Conservation (phyloP, 2,888 invertebrate species). For the Caenorhabditis sp. region DNA sequence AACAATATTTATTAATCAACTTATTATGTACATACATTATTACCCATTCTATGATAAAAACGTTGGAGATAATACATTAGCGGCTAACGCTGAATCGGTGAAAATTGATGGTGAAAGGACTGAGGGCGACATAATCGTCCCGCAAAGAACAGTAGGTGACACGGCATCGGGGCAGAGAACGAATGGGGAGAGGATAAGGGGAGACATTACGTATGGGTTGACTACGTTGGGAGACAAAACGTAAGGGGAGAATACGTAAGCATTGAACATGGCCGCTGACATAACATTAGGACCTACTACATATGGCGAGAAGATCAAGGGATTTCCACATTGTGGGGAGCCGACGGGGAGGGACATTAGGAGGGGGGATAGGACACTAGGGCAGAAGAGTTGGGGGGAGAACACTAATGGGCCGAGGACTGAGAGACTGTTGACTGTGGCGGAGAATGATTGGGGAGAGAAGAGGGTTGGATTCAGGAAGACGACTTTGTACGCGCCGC, state of each 20-base stretch:
- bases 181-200: slow-evolving; percentile 48
- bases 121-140: slow-evolving; percentile 59
- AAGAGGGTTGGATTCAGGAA: slow-evolving; percentile 41
- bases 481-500: slow-evolving; percentile 22
- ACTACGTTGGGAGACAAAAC: slow-evolving; percentile 48
- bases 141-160: slow-evolving; percentile 53
- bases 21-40: not conserved
- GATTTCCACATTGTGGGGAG: slow-evolving; percentile 53
- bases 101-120: slow-evolving; percentile 62
- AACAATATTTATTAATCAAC: not conserved
- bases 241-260: slow-evolving; percentile 60
- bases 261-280: slow-evolving; percentile 60
- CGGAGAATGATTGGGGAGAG: slow-evolving; percentile 11
- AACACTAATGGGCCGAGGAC: slow-evolving; percentile 56
- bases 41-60: slow-evolving; percentile 36
- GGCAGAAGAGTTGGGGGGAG: slow-evolving; percentile 60
- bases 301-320: slow-evolving; percentile 54
- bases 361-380: slow-evolving; percentile 49
- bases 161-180: slow-evolving; percentile 43
- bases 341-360: slow-evolving; percentile 55
- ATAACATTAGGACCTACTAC: slow-evolving; percentile 57
- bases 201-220: slow-evolving; percentile 62
- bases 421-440: slow-evolving; percentile 13
- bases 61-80: slow-evolving; percentile 59
- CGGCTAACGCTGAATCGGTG: slow-evolving; percentile 58